Conservation (phyloP, 64 coral and sea anemone species). For the Montipora sp. region DNA sequence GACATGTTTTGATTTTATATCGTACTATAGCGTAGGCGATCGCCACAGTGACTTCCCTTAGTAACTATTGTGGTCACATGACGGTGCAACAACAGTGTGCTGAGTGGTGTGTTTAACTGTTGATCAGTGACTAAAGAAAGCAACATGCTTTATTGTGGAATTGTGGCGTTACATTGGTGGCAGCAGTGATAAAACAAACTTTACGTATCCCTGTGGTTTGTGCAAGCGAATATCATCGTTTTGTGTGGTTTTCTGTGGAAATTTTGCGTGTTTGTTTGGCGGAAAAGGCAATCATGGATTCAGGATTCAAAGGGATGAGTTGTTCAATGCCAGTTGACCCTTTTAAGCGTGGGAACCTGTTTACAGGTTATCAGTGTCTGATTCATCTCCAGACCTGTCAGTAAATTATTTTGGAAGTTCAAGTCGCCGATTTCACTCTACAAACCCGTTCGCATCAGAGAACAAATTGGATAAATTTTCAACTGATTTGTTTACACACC, state of each 20-base stretch:
- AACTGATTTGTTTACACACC: slow-evolving; percentile 4
- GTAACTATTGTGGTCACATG: too few relatives aligned
- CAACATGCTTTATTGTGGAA: too few relatives aligned
- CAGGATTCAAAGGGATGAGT: slow-evolving; percentile 2
- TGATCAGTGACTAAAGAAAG: too few relatives aligned
- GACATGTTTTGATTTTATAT: too few relatives aligned
- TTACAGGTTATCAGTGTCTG: neutral
- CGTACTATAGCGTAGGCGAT: too few relatives aligned
- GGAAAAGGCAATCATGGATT: neutral
- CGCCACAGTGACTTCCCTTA: too few relatives aligned
- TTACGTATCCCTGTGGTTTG: neutral
- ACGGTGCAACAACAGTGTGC: too few relatives aligned
- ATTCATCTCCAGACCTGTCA: neutral
- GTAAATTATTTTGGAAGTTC: neutral
- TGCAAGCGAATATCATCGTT: neutral
- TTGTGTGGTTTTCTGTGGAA: neutral
- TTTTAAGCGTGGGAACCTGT: neutral
- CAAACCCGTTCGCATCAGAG: neutral
- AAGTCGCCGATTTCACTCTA: too few relatives aligned
- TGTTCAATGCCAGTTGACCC: neutral
- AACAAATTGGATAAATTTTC: neutral
- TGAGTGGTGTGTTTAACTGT: too few relatives aligned
- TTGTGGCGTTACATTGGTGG: slow-evolving; percentile 20
- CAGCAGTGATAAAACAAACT: neutral
- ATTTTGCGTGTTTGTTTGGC: slow-evolving; percentile 10